These are phyloP conservation scores for Drosophila parvula DNA, from an alignment of 1,140 invertebrate species.

Conservation along the genomic window DNA sequence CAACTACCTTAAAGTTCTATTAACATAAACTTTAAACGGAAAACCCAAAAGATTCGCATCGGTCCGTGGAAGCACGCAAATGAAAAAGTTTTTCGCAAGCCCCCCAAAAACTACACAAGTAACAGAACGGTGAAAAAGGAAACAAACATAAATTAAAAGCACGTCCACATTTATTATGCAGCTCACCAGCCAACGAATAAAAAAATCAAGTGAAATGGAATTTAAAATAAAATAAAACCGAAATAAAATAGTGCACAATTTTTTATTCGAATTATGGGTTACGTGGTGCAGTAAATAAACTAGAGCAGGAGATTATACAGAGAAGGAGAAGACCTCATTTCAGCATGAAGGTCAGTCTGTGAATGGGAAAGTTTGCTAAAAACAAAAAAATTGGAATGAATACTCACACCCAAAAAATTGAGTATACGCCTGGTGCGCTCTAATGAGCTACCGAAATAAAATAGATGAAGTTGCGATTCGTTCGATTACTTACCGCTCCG, in stretches of 20 bases:
- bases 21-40: conserved; percentile 23
- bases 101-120: neutral
- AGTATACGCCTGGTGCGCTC: conserved; percentile 25
- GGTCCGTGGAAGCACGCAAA: conserved; percentile 49
- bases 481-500: conserved; percentile 75
- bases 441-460: conserved; percentile 38
- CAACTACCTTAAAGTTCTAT: conserved; percentile 24
- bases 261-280: conserved; percentile 35
- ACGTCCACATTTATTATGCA: conserved; percentile 51
- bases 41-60: conserved; percentile 31
- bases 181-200: conserved; percentile 20
- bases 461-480: conserved; percentile 15
- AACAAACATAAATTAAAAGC: conserved; percentile 38
- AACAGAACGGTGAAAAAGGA: neutral
- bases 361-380: neutral
- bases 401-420: neutral
- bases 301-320: neutral
- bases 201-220: neutral
- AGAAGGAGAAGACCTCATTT: neutral
- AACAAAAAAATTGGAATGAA: conserved; percentile 1
- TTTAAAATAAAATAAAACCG: conserved; percentile 2
- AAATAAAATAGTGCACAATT: conserved; percentile 4
- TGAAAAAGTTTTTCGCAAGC: conserved; percentile 34
- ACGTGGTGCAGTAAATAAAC: conserved; percentile 44
- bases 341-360: conserved; percentile 23